Base-by-base conservation (phyloP, 2,888 invertebrate genomes). In the Deilephila elpenor region DNA sequence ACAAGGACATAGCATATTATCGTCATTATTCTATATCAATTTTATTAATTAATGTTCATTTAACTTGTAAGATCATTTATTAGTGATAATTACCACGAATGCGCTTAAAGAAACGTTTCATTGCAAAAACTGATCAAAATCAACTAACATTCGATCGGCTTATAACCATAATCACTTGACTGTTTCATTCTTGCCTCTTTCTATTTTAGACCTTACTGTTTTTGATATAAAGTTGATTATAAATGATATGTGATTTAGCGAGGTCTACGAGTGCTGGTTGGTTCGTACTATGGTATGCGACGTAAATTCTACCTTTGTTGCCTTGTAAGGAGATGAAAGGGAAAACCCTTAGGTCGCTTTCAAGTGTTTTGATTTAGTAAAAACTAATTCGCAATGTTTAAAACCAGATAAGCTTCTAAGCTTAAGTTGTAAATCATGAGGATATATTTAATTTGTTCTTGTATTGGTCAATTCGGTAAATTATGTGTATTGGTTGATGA, bases 231-330 rank as follows among this genome's bases (percentile, higher is more conserved):
- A 29, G 51, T 67, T 20, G 5, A 67, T 19, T 25, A 0, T 67
- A 25, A 25, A 25, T 17, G 3, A 6, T 64, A 25, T 17, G 25
- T 25, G 5, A 11, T 25, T 17, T 51, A 25, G 44, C 44, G 14
- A 51, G 67, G 67, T 44, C 51, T 25, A 25, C 44, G 6, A 51
- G 17, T 44, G 29, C 51, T 67, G 83, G 86, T 76, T 74, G 78
- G 77, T 80, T 81, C 82, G 78, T 89, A 89, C 89, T 89, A 89
- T 80, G 89, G 89, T 82, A 89, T 86, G 86, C 87, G 81, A 85
- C 88, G 89, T 89, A 89, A 88, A 88, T 88, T 87, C 85, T 84
- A 83, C 85, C 78, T 78, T 74, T 73, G 71, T 79, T 80, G 77
- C 86, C 87, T 79, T 88, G 78, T 85, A 85, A 53, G 86, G 86